A percentile compares a stretch with the other conserved stretches of the same genome.
phyloP scores from a whole-genome alignment of 2,113 vertebrate species.

The Phrynosoma platyrhinos region DNA sequence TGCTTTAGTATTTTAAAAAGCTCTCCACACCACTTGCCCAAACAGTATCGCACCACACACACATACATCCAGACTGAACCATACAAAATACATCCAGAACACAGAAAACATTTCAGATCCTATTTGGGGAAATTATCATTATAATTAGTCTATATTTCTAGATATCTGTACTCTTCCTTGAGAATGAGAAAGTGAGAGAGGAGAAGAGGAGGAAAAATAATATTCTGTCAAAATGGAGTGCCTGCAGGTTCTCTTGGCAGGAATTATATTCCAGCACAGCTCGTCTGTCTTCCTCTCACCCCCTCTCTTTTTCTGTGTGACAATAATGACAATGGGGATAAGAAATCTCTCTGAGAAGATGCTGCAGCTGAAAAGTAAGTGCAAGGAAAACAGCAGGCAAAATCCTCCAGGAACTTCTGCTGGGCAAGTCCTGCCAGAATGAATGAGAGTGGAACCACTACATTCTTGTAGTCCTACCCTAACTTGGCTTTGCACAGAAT shows the following conservation, averaged over 20 bases:
- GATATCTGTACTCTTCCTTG: neutral
- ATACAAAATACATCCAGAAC: neutral
- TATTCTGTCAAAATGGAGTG: neutral
- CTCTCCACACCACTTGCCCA: neutral
- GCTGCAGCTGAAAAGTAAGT: neutral
- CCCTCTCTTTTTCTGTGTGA: neutral
- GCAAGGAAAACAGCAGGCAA: neutral
- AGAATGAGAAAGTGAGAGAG: neutral
- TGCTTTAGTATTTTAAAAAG: neutral
- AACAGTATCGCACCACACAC: neutral
- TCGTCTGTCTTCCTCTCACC: neutral
- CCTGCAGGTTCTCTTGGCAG: neutral
- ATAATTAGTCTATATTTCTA: constrained; percentile 9
- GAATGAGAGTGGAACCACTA: neutral
- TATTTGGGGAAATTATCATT: neutral
- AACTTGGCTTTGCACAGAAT: neutral
- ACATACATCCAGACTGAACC: neutral
- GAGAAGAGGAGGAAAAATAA: neutral
- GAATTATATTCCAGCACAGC: neutral
- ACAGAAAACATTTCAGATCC: neutral
- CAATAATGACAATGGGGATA: constrained; percentile 4
- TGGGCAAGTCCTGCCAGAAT: neutral
- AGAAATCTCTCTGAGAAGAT: neutral
- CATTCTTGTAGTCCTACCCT: neutral
- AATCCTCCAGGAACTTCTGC: neutral